A percentile compares a stretch with the other conserved stretches of the same genome.
phyloP scores from a whole-genome alignment of 1,140 invertebrate genomes.

The Aricia agestis region DNA sequence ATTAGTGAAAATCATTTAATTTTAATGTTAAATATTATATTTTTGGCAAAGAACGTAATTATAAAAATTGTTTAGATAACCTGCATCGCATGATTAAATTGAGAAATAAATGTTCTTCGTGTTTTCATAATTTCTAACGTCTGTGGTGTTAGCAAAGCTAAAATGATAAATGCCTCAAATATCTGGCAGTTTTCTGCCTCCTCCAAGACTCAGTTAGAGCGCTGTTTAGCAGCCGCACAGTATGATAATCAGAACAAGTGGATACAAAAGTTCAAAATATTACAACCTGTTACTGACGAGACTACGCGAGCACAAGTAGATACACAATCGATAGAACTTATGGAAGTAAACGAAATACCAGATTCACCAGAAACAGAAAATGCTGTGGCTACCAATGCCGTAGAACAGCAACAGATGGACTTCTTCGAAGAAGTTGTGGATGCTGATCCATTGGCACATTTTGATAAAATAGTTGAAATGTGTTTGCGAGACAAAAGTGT shows the following conservation, averaged over 20 bases:
- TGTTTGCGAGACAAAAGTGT: conserved; percentile 27
- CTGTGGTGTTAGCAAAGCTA: too few relatives aligned
- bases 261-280: conserved; percentile 25
- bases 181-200: conserved; percentile 27
- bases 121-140: too few relatives aligned
- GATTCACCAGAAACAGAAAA: background rate
- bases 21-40: too few relatives aligned
- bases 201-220: conserved; percentile 21
- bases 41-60: too few relatives aligned
- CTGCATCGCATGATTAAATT: too few relatives aligned
- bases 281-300: background rate
- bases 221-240: conserved; percentile 12
- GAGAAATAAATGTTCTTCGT: too few relatives aligned
- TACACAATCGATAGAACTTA: background rate
- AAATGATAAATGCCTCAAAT: background rate
- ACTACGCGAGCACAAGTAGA: background rate
- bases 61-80: too few relatives aligned
- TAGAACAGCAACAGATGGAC: background rate
- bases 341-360: background rate
- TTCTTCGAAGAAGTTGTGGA: conserved; percentile 30
- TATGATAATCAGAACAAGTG: conserved; percentile 23
- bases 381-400: too few relatives aligned
- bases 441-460: conserved; percentile 22
- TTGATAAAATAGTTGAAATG: conserved; percentile 29
- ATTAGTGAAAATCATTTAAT: too few relatives aligned